phyloP scores from a whole-genome alignment of 2,888 invertebrate species.

The Scelioninae gen. 2 region DNA sequence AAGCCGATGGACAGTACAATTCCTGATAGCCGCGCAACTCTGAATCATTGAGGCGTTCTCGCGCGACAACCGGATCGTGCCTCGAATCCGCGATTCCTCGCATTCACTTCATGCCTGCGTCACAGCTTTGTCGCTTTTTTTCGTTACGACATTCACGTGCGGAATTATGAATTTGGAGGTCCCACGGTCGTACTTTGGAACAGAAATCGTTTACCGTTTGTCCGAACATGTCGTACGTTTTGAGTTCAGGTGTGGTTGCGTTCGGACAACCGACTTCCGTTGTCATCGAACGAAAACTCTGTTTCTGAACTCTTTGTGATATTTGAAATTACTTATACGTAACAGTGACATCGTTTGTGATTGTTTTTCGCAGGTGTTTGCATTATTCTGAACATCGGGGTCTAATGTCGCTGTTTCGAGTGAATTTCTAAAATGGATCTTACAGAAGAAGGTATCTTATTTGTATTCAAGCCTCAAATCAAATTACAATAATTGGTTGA shows the following conservation, averaged over 20 bases:
- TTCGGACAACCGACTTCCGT: background rate
- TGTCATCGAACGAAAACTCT: background rate
- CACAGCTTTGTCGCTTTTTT: too few species aligned
- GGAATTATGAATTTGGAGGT: slow-evolving; percentile 20
- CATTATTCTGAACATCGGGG: background rate
- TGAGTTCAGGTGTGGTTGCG: slow-evolving; percentile 1
- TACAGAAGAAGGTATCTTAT: too few species aligned
- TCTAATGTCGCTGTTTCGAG: background rate
- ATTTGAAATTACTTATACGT: background rate
- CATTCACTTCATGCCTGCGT: background rate
- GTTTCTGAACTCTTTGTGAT: background rate
- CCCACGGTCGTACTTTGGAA: slow-evolving; percentile 13
- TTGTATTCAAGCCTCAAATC: too few species aligned
- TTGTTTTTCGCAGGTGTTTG: too few species aligned
- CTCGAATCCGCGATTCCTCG: too few species aligned
- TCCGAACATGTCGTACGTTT: slow-evolving; percentile 5
- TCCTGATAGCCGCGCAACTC: slow-evolving; percentile 33
- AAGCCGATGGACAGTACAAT: slow-evolving; percentile 60
- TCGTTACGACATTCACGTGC: slow-evolving; percentile 2
- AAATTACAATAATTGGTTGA: too few species aligned
- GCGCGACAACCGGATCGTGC: background rate
- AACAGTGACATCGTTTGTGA: background rate
- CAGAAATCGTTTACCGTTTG: background rate
- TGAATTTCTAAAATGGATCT: too few species aligned
- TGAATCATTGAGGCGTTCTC: slow-evolving; percentile 10